Evolutionary conservation across 35 echinoderm and acorn worm genomes (phyloP).

Genomic region (Apostichopus californicus): DNA sequence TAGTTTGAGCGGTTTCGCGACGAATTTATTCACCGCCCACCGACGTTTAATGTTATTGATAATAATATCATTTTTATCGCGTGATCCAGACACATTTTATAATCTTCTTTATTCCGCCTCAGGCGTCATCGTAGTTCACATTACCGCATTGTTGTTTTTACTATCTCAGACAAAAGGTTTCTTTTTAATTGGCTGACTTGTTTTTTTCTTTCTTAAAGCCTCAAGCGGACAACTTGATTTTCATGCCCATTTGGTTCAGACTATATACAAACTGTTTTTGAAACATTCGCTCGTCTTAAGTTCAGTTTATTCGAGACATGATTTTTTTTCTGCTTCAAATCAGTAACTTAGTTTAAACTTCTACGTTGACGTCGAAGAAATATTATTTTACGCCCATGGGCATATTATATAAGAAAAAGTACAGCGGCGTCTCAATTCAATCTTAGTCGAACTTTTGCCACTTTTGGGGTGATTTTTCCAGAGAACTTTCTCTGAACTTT

Average conservation of each 20-base stretch:
- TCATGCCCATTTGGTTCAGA: not conserved
- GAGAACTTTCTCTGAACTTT: too few relatives aligned
- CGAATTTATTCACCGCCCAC: not conserved
- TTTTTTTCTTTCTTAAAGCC: not conserved
- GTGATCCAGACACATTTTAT: constrained; percentile 30
- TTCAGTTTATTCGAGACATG: too few relatives aligned
- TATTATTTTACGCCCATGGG: too few relatives aligned
- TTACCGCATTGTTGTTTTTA: constrained; percentile 48
- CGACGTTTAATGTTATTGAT: constrained; percentile 14
- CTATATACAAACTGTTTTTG: too few relatives aligned
- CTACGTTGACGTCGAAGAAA: too few relatives aligned
- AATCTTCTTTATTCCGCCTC: not conserved
- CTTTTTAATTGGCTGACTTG: not conserved
- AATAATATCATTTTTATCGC: constrained; percentile 36
- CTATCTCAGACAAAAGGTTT: constrained; percentile 18
- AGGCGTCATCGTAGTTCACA: constrained; percentile 15
- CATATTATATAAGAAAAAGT: not conserved
- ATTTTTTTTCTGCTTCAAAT: too few relatives aligned
- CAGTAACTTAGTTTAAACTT: too few relatives aligned
- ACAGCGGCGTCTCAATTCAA: not conserved
- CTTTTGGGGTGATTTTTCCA: too few relatives aligned
- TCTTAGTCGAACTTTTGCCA: not conserved
- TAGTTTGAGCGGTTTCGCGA: constrained; percentile 24
- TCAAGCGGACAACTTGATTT: not conserved
- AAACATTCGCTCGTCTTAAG: too few relatives aligned